Evolutionary conservation across 2,797 vertebrate species (phyloP).

Genomic region (Lophius americanus): DNA sequence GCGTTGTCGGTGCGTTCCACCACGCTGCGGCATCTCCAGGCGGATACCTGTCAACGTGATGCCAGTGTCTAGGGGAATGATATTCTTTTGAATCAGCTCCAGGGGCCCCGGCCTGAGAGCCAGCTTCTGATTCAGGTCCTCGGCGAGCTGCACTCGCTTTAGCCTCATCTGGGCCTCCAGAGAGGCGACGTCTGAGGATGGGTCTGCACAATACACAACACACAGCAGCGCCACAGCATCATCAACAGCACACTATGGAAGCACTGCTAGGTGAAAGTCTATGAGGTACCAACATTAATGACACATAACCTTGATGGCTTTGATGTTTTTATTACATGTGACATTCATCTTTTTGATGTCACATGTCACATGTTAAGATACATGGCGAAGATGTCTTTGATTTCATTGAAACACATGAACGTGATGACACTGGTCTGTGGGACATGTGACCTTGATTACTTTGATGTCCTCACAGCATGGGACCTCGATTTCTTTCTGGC

Average conservation of each 20-base stretch:
- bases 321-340: too few relatives aligned
- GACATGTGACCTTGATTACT: too few relatives aligned
- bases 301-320: too few relatives aligned
- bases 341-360: too few relatives aligned
- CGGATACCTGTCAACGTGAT: conserved; percentile 88
- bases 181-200: conserved; percentile 82
- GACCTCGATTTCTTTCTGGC: too few relatives aligned
- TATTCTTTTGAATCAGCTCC: conserved; percentile 94
- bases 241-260: conserved; percentile 39
- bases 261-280: neutral
- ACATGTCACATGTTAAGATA: too few relatives aligned
- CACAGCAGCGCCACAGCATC: conserved; percentile 61
- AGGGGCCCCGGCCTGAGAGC: conserved; percentile 90
- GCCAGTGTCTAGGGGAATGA: conserved; percentile 88
- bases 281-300: too few relatives aligned
- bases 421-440: too few relatives aligned
- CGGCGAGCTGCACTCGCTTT: conserved; percentile 89
- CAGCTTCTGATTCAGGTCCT: conserved; percentile 92
- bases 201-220: conserved; percentile 82
- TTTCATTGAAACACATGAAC: too few relatives aligned
- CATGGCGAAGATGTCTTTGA: too few relatives aligned
- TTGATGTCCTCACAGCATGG: too few relatives aligned
- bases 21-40: neutral
- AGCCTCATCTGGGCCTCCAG: conserved; percentile 89
- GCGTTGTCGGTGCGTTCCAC: conserved; percentile 14